A percentile compares a stretch with the other conserved stretches of the same genome.
These are phyloP conservation scores for Drosophila putrida DNA, from an alignment of 2,888 invertebrate genomes.

Conservation along the genomic window DNA sequence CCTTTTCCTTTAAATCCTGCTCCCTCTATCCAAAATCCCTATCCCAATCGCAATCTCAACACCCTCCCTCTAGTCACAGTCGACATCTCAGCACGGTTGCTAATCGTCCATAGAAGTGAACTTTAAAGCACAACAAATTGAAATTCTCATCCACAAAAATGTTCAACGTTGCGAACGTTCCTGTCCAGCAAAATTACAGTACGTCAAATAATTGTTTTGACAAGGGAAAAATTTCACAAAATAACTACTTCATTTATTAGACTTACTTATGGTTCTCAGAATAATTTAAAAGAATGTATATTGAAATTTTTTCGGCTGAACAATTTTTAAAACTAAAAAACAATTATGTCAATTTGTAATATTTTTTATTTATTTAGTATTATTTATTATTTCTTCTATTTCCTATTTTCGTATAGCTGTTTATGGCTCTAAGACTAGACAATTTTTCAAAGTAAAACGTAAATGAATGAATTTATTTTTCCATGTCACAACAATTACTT, in stretches of 20 bases:
- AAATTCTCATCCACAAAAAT: constrained; percentile 42
- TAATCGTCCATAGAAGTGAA: constrained; percentile 49
- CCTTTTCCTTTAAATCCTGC: too few species aligned
- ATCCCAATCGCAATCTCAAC: constrained; percentile 1
- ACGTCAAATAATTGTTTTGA: background rate
- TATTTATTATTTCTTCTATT: too few species aligned
- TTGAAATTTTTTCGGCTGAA: too few species aligned
- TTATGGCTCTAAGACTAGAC: too few species aligned
- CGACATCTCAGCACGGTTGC: constrained; percentile 31
- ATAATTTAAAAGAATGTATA: too few species aligned
- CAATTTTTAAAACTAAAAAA: too few species aligned
- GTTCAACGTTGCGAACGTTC: constrained; percentile 20
- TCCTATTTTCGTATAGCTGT: background rate
- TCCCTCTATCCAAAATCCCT: background rate
- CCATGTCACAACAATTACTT: too few species aligned
- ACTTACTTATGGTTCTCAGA: background rate
- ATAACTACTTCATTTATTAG: background rate
- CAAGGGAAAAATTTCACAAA: background rate
- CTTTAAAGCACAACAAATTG: constrained; percentile 57
- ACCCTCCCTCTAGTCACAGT: background rate
- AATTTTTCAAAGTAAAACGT: too few species aligned
- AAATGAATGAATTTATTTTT: too few species aligned
- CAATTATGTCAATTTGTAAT: too few species aligned
- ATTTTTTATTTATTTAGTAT: too few species aligned
- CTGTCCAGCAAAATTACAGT: constrained; percentile 3